Evolutionary conservation across 2,113 vertebrate species (phyloP), one percentile per base, ranked within the genome.

Genomic region (Syrrhaptes paradoxus): DNA sequence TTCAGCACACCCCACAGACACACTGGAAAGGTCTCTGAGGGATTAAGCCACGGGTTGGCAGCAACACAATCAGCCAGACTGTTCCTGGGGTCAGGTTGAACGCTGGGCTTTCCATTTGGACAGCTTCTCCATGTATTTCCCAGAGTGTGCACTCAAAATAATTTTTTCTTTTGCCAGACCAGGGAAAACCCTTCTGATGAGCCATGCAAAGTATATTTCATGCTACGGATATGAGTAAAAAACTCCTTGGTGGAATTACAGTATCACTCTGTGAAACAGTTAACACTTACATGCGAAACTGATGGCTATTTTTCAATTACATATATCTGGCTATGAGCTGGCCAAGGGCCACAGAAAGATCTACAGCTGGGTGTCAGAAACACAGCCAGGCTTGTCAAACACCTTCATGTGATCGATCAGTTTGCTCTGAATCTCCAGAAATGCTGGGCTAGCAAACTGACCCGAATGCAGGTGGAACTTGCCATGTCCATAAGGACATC

Each of bases 371-470:
- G 22, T 62, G 34, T 46, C 51, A 76, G n/a, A 93, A 89, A 1
- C 18, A 55, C 54, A 83, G 31, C 20, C 59, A 72, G 24, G 17
- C 1, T 0, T 26, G 10, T 36, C 3, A 0, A 59, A 62, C 43
- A 77, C 55, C 51, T 86, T 70, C 31, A 54, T 25, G 19, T 65
- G 28, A 49, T n/a, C 79, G 36, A 72, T 43, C 13, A 9, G 7
- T 48, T 77, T 34, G 48, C 38, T 24, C 3, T 4, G 24, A 49
- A 81, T 15, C 36, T 85, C 71, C 36, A 77, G 59, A 81, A 85
- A 36, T 0, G 1, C 29, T 26, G 32, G 18, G 68, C 46, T 51
- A 87, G 26, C 38, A n/a, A n/a, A 54, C 48, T 51, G 36, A 41
- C 20, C n/a, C 49, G 51, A 85, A 49, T 43, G 82, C 59, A 63